phyloP scores from a whole-genome alignment of 2,888 invertebrate genomes.

The Mythimna pallens region DNA sequence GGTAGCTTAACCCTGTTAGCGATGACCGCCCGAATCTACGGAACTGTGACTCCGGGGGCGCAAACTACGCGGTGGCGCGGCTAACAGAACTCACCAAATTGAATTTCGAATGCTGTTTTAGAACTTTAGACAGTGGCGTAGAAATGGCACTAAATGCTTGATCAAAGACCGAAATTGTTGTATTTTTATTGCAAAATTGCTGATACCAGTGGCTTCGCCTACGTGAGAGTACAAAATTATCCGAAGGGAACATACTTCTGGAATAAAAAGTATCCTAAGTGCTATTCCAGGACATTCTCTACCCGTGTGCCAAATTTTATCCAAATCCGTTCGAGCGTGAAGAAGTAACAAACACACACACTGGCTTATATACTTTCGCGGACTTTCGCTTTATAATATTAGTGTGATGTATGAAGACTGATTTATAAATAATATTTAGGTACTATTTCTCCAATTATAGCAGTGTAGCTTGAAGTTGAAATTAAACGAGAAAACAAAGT shows the following conservation, averaged over 20 bases:
- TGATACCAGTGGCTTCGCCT: too few species aligned
- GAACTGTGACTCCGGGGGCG: conserved; percentile 32
- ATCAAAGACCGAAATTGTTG: neutral
- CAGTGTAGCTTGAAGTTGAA: neutral
- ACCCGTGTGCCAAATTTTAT: too few species aligned
- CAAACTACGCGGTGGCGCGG: conserved; percentile 20
- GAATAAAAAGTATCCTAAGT: too few species aligned
- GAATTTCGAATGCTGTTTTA: conserved; percentile 9
- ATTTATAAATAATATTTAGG: too few species aligned
- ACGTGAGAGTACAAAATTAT: too few species aligned
- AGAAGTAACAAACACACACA: too few species aligned
- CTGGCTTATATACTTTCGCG: too few species aligned
- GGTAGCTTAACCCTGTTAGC: conserved; percentile 58
- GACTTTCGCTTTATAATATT: too few species aligned
- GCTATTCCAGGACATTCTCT: too few species aligned
- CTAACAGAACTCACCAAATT: conserved; percentile 3
- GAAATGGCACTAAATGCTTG: neutral
- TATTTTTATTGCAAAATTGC: neutral
- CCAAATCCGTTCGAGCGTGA: too few species aligned
- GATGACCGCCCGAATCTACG: conserved; percentile 40
- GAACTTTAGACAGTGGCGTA: neutral
- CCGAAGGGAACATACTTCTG: too few species aligned
- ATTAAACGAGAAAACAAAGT: neutral
- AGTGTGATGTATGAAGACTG: too few species aligned
- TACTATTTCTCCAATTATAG: neutral